Evolutionary conservation across 2,797 vertebrate species (phyloP), one percentile per base, ranked within the genome.

Genomic region (Peromyscus aztecus): DNA sequence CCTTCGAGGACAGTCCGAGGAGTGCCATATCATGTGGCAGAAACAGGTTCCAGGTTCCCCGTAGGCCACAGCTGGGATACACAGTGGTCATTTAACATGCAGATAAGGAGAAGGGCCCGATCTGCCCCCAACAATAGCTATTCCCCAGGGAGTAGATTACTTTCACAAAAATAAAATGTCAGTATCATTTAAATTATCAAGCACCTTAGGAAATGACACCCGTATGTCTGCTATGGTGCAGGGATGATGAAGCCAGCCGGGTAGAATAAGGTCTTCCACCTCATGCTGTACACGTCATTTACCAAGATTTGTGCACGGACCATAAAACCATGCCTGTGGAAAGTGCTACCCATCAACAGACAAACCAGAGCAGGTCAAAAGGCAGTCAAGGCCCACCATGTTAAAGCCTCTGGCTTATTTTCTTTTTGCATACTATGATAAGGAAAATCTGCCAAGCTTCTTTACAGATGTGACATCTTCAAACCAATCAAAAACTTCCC

Each of bases 361-460:
- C 93, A 96, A 97, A 89, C 4, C 4, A 73, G 46, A 96, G 91
- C 67, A 94, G 86, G 75, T 94, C 96, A 97, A 91, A 97, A 94
- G 92, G 78, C 90, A 97, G 69, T 94, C 86, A 94, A 95, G 40
- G 95, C 95, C 92, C 95, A 83, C 43, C 76, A 93, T 90, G 96
- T 96, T 77, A 97, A 95, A 96, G 80, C 61, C 78, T 52, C 85
- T 89, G 92, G 78, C 85, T 98, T 97, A 73, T 90, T 96, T 86
- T 94, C 90, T 86, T 94, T 89, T 75, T 92, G 49, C 29, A 86
- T 76, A 94, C 67, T 77, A 52, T 27, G 14, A 76, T 83, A 91
- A 73, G 49, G 27, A 91, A 94, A 86, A 76, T 83, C 21, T 85
- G 43, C 29, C 80, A 21, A 77, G 83, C 86, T 63, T 97, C 63